Evolutionary conservation across 2,113 vertebrate species (phyloP), one percentile per base, ranked within the genome.

Genomic region (Anser cygnoides): DNA sequence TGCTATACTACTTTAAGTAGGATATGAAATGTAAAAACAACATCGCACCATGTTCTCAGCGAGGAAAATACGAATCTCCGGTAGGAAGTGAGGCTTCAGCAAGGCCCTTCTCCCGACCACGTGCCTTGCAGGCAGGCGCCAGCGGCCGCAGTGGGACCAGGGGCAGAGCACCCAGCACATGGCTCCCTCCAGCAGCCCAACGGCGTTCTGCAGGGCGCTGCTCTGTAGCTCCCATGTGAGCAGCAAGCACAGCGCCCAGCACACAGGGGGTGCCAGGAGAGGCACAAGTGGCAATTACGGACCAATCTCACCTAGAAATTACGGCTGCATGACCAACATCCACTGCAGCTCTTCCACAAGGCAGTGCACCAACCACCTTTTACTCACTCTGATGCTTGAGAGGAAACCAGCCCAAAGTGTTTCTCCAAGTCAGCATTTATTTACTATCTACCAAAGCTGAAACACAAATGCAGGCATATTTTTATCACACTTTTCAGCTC

Each of bases 11-110:
- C 37, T 41, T 11, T 5, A 11, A 79, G 19, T 12, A 20, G 44
- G 31, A 2, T 3, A 41, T 13, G 33, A 22, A 39, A 4, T 22
- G 62, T 52, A 41, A 81, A 92, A 13, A 39, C 29, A 52, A 3
- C 2, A 8, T 2, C 7, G 12, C 26, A 21, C 9, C 12, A 6
- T 5, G 10, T 13, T 21, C n/a, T n/a, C 19, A 0, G 0, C 2
- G 7, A 35, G n/a, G 41, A 14, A 13, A 13, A 50, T 1, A 4
- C 1, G 9, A 39, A 4, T 21, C 13, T 2, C 11, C 7, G 25
- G 25, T 4, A 52, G 37, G 10, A 13, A 5, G 33, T 7, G 37
- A 15, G 5, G 29, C 9, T 31, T 12, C n/a, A 66, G 46, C 46
- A 35, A 37, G n/a, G 13, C 6, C 23, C 13, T 41, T 39, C 2